Percentiles rank a stretch among this genome's conserved stretches.
phyloP scores from a whole-genome alignment of 2,113 vertebrate genomes.

The Indicator indicator region DNA sequence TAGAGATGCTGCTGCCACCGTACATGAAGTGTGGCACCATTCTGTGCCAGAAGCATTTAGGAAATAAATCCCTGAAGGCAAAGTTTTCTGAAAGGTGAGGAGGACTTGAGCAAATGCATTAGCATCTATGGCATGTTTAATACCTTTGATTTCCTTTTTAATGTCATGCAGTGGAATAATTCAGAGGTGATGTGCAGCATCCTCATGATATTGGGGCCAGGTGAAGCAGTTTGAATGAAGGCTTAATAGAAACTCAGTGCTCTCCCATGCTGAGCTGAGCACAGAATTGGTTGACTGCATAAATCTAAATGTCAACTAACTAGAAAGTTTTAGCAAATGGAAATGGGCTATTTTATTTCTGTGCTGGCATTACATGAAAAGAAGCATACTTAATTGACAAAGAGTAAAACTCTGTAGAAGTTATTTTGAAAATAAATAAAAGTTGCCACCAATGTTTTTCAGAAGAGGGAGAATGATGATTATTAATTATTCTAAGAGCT shows the following conservation, averaged over 20 bases:
- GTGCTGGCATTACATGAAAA: not conserved
- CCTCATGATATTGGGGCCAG: not conserved
- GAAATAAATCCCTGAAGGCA: not conserved
- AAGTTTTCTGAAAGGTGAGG: not conserved
- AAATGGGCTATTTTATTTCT: not conserved
- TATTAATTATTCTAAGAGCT: constrained; percentile 39
- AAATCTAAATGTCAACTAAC: constrained; percentile 47
- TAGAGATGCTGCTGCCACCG: not conserved
- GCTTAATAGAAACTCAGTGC: constrained; percentile 1
- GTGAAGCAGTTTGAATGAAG: constrained; percentile 13
- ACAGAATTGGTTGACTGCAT: not conserved
- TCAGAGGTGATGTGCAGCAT: not conserved
- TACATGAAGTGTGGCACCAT: not conserved
- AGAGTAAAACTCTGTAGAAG: not conserved
- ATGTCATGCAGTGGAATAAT: not conserved
- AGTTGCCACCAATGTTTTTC: not conserved
- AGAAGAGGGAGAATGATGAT: constrained; percentile 6
- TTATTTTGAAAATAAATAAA: not conserved
- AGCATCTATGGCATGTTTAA: not conserved
- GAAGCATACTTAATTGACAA: not conserved
- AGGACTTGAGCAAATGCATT: not conserved
- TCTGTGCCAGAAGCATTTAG: not conserved
- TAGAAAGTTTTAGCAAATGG: not conserved
- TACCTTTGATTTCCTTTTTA: not conserved
- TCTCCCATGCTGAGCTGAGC: constrained; percentile 36